Conservation (phyloP, 92 coral and sea anemone species). For the Phenganax subtilis region DNA sequence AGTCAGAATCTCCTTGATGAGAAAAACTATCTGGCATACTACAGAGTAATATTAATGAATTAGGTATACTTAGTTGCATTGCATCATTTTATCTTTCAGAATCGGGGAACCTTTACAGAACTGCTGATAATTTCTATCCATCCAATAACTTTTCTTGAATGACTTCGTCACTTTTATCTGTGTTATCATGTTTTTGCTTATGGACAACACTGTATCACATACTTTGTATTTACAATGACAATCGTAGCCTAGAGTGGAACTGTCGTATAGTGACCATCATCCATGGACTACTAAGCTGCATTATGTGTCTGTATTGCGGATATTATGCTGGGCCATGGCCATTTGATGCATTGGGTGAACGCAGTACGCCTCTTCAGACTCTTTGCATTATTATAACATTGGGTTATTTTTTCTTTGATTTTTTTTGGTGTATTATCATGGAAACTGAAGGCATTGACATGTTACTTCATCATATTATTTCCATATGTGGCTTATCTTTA, state of each 20-base stretch:
- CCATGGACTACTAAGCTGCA: conserved; percentile 65
- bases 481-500: conserved; percentile 54
- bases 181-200: conserved; percentile 47
- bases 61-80: no score
- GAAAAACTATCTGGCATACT: no score
- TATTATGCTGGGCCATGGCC: conserved; percentile 93
- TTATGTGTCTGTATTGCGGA: conserved; percentile 66
- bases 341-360: conserved; percentile 67
- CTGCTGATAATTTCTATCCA: no score
- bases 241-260: conserved; percentile 77
- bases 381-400: conserved; percentile 65
- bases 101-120: no score
- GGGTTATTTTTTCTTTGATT: conserved; percentile 85
- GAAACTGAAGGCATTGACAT: conserved; percentile 83
- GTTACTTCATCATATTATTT: conserved; percentile 74
- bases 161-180: conserved; percentile 5
- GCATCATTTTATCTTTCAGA: no score
- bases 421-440: conserved; percentile 80
- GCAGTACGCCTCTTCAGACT: conserved; percentile 66
- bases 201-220: conserved; percentile 68
- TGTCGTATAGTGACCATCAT: conserved; percentile 66
- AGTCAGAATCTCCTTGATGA: no score
- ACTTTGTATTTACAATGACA: conserved; percentile 56
- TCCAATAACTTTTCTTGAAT: neutral
- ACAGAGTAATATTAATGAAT: no score